Base-by-base conservation (phyloP, 2,888 invertebrate genomes). In the Cyclophora punctaria region DNA sequence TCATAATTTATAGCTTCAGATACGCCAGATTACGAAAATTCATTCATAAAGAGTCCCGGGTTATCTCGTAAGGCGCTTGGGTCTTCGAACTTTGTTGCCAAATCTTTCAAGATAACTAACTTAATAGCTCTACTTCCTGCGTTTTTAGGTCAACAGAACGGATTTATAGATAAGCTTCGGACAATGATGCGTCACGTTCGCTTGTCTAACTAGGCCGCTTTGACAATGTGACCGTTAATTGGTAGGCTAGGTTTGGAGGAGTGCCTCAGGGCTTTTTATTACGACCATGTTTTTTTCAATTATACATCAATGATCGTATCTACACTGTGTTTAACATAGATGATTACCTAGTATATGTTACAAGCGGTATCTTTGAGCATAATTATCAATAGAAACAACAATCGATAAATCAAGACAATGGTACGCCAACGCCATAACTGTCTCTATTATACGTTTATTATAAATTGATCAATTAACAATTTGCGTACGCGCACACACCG, bases 51-150 rank as follows among this genome's bases (percentile, higher is more conserved):
- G 52, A 56, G 48, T 49, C 52, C 34, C 50, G 55, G 50, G 49
- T 57, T 61, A 50, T 55, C 48, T 48, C 37, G 52, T 50, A 53
- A 50, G 51, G 42, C 50, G 48, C 45, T 56, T 51, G 51, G 61
- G 60, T 53, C 62, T 54, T 55, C 59, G 50, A 57, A 51, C 57
- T 50, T 47, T 61, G 65, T 63, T 73, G 75, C 77, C 73, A 78
- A 77, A 75, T 73, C 64, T 62, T 61, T 62, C 57, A 61, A 63
- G 62, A 59, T 53, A 58, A 59, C 56, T 62, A 50, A 50, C 52
- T 62, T 44, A 59, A 57, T 59, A 51, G 50, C 52, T 57, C 56
- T 52, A 57, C 59, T 62, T 60, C 57, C 56, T 49, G 51, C 46
- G 53, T 55, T 65, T 66, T 61, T 58, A 56, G 67, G 65, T 64